These are phyloP conservation scores for Tupaia tana DNA, from an alignment of 2,113 vertebrate species.

Conservation along the genomic window DNA sequence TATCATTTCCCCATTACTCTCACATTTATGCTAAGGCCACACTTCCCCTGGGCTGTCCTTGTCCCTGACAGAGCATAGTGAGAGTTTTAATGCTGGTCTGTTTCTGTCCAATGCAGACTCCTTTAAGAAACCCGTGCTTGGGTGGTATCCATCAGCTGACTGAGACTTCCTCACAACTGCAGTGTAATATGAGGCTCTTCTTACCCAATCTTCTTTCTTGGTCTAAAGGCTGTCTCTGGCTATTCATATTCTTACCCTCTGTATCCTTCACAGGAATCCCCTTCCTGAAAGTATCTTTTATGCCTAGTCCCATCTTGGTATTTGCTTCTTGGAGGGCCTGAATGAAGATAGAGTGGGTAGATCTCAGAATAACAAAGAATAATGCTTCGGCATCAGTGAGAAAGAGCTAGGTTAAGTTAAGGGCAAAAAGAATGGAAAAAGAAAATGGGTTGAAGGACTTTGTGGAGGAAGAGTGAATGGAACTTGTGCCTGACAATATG, in stretches of 20 bases:
- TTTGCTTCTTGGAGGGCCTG: background rate
- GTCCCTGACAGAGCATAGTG: background rate
- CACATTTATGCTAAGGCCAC: background rate
- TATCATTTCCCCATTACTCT: background rate
- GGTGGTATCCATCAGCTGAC: background rate
- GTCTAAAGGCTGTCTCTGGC: background rate
- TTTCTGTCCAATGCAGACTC: background rate
- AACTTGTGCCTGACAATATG: background rate
- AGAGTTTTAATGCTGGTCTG: background rate
- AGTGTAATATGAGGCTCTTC: background rate
- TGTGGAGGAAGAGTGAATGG: background rate
- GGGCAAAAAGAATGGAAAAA: background rate
- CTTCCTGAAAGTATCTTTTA: background rate
- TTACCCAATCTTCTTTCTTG: background rate
- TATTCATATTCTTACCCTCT: background rate
- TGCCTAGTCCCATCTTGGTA: background rate
- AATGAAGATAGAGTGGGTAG: background rate
- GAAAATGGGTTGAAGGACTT: background rate
- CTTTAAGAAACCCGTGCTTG: background rate
- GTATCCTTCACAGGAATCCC: background rate
- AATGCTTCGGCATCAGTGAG: background rate
- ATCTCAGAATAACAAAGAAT: background rate
- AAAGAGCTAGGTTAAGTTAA: background rate
- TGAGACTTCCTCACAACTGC: background rate
- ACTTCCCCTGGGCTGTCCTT: background rate